Conservation (phyloP, 2,888 invertebrate genomes). For the Tupiocoris notatus region DNA sequence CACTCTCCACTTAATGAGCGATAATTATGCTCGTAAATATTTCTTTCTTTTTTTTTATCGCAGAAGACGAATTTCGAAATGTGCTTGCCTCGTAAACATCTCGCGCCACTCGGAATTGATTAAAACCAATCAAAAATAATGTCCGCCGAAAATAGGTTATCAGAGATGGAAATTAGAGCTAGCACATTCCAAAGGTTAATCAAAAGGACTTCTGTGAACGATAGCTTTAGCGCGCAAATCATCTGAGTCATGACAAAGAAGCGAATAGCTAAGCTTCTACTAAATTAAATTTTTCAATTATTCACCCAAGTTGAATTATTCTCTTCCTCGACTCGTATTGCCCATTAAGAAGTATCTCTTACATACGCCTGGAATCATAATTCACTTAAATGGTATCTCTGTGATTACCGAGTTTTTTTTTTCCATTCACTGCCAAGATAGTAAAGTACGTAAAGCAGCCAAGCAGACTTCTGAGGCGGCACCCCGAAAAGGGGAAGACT, state of each 20-base stretch:
- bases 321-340: background rate
- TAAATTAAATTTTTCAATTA: background rate
- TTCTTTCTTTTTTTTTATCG: too few species aligned
- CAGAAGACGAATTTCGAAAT: too few species aligned
- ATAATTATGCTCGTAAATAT: too few species aligned
- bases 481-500: background rate
- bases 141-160: too few species aligned
- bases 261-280: background rate
- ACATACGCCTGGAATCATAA: background rate
- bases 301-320: background rate
- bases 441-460: background rate
- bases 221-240: background rate
- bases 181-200: too few species aligned
- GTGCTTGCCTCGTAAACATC: too few species aligned
- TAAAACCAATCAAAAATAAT: too few species aligned
- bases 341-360: background rate
- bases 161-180: too few species aligned
- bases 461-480: background rate
- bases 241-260: background rate
- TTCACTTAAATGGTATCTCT: background rate
- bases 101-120: too few species aligned
- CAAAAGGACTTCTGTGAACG: background rate
- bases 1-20: too few species aligned
- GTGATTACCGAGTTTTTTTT: background rate
- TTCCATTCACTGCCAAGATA: background rate